Percentiles rank a stretch among this genome's conserved stretches.
Evolutionary conservation across 2,888 invertebrate species (phyloP).

Genomic region (Andrena fulva): DNA sequence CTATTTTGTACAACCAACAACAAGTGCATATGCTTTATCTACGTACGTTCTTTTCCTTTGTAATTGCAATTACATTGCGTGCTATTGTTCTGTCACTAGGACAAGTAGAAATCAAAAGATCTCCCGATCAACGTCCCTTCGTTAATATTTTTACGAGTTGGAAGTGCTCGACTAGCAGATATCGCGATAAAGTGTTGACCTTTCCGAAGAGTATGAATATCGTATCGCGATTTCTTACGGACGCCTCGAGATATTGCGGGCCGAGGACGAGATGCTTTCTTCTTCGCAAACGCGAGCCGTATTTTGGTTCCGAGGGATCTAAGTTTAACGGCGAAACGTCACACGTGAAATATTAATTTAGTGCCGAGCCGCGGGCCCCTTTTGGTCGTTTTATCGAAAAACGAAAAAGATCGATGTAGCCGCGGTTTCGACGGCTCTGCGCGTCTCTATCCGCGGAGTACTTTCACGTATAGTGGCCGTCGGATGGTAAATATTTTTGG

Average conservation of each 20-base stretch:
- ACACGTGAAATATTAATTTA: neutral
- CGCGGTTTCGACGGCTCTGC: conserved; percentile 34
- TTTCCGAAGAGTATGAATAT: conserved; percentile 9
- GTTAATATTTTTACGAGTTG: conserved; percentile 1
- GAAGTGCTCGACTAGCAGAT: conserved; percentile 30
- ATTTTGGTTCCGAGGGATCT: neutral
- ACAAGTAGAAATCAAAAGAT: conserved; percentile 14
- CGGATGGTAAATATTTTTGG: conserved; percentile 81
- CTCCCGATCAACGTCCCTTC: conserved; percentile 1
- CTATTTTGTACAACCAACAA: conserved; percentile 21
- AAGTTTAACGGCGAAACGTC: neutral
- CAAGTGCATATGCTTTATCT: conserved; percentile 50
- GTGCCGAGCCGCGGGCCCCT: neutral
- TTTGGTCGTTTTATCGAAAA: neutral
- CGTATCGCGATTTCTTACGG: neutral
- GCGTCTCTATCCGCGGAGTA: conserved; percentile 47
- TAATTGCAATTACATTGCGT: conserved; percentile 24
- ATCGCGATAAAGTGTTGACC: conserved; percentile 46
- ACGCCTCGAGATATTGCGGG: neutral
- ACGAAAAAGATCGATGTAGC: conserved; percentile 15
- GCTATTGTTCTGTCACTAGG: conserved; percentile 30
- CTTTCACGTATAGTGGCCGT: conserved; percentile 67
- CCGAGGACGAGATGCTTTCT: neutral
- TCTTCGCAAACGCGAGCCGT: neutral
- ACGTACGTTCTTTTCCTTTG: conserved; percentile 29